A percentile compares a stretch with the other conserved stretches of the same genome.
These are phyloP conservation scores for Ctenopoma multispine DNA, from an alignment of 2,797 vertebrate species.

Conservation along the genomic window DNA sequence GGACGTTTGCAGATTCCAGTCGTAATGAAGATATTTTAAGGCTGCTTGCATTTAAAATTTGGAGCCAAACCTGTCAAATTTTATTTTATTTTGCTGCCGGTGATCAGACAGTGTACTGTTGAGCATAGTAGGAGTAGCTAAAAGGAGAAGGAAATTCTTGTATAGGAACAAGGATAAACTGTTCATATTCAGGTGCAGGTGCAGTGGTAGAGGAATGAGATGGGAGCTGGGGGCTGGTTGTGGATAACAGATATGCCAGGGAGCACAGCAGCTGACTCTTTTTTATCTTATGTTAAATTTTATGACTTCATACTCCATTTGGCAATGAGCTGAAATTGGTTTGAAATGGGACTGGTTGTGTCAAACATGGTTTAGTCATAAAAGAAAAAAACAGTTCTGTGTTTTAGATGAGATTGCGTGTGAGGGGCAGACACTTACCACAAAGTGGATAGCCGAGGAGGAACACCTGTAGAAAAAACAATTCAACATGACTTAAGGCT, in stretches of 20 bases:
- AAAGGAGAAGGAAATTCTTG: neutral
- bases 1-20: too few species aligned
- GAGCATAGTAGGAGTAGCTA: too few species aligned
- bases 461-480: constrained; percentile 28
- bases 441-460: constrained; percentile 8
- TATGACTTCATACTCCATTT: neutral
- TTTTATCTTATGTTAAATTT: neutral
- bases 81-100: neutral
- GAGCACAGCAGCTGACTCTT: too few species aligned
- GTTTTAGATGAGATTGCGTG: neutral
- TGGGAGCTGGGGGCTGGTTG: neutral
- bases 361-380: neutral
- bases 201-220: neutral
- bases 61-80: neutral
- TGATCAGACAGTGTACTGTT: neutral
- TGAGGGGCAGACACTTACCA: constrained; percentile 16
- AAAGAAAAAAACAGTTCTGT: too few species aligned
- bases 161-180: neutral
- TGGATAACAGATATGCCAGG: neutral
- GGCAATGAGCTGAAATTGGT: neutral
- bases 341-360: neutral
- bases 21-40: neutral
- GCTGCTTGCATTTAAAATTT: too few species aligned
- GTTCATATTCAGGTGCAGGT: neutral
- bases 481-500: constrained; percentile 13